phyloP scores from a whole-genome alignment of 2,113 vertebrate species.

The Panurus biarmicus region DNA sequence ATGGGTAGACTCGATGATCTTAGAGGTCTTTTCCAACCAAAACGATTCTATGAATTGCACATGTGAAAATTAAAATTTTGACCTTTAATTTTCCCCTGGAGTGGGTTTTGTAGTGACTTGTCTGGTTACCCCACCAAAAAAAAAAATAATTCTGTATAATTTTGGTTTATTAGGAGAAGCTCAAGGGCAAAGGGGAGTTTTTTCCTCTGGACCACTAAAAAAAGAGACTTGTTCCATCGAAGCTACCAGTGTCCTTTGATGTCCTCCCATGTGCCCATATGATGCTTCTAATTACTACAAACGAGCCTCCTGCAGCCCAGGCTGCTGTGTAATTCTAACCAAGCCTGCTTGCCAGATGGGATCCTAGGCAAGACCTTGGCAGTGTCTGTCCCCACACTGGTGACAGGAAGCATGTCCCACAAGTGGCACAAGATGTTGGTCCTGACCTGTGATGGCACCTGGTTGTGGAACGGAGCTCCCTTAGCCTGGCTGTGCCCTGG shows the following conservation, averaged over 20 bases:
- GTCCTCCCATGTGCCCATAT: background rate
- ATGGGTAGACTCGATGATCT: background rate
- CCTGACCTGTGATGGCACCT: background rate
- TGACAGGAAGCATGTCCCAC: background rate
- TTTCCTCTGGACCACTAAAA: background rate
- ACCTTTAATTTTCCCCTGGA: background rate
- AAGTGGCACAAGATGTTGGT: accelerated
- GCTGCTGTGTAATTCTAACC: background rate
- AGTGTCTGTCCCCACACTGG: accelerated
- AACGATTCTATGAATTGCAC: background rate
- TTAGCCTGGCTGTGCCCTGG: background rate
- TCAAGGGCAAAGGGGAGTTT: background rate
- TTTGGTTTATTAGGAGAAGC: background rate
- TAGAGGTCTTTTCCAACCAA: background rate
- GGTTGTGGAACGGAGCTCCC: background rate
- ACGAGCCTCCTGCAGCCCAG: conserved; percentile 3
- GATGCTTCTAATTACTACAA: conserved; percentile 24
- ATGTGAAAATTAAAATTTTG: background rate
- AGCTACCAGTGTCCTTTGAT: background rate
- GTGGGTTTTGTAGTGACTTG: background rate
- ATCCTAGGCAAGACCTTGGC: background rate
- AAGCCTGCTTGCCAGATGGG: background rate
- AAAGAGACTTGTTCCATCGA: background rate
- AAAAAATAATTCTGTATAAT: background rate
- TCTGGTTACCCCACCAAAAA: background rate